These are phyloP conservation scores for Cyprinella venusta DNA, from an alignment of 2,797 vertebrate genomes.

Conservation along the genomic window DNA sequence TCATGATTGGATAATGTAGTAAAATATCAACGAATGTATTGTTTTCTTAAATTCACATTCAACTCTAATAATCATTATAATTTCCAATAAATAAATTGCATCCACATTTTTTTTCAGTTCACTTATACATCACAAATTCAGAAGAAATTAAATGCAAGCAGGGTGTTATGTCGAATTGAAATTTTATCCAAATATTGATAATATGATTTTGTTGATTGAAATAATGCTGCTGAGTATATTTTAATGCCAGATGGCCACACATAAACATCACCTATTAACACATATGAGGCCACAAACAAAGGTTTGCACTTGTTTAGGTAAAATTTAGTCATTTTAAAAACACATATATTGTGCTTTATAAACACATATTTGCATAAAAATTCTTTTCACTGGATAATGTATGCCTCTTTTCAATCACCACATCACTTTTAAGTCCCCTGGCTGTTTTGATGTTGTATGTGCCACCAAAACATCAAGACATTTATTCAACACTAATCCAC, in stretches of 20 bases:
- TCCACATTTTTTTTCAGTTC: not conserved
- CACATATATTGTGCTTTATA: slow-evolving; percentile 3
- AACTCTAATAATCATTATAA: not conserved
- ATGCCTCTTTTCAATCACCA: slow-evolving; percentile 28
- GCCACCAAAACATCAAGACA: slow-evolving; percentile 45
- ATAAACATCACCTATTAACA: not conserved
- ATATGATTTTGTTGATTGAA: not conserved
- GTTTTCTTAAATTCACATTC: not conserved
- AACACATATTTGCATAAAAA: slow-evolving; percentile 33
- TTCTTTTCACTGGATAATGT: slow-evolving; percentile 31
- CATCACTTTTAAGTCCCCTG: slow-evolving; percentile 34
- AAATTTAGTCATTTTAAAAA: not conserved
- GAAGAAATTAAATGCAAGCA: slow-evolving; percentile 1
- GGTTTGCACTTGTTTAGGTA: not conserved
- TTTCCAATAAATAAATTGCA: not conserved
- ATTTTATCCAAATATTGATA: not conserved
- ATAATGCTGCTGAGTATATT: not conserved
- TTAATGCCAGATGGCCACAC: not conserved
- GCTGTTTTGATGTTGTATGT: slow-evolving; percentile 51
- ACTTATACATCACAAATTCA: not conserved
- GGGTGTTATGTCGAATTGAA: not conserved
- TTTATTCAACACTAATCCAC: slow-evolving; percentile 52
- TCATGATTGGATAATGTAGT: not conserved
- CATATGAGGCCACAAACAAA: not conserved
- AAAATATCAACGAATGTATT: not conserved